phyloP scores from a whole-genome alignment of 2,888 invertebrate genomes.

The Brachyopa scutellaris region DNA sequence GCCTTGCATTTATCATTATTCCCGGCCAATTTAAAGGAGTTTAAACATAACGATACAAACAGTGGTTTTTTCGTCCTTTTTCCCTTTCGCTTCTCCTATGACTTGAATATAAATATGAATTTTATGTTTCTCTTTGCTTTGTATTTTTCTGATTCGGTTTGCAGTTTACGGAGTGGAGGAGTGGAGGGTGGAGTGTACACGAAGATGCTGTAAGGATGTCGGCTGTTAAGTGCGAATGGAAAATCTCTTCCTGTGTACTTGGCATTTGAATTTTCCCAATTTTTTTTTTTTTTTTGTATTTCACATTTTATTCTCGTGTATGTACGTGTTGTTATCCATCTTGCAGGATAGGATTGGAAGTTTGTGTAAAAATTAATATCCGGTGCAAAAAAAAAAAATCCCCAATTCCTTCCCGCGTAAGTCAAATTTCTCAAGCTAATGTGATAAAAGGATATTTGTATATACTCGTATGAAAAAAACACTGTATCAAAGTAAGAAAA shows the following conservation, averaged over 20 bases:
- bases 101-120: slow-evolving; percentile 59
- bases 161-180: slow-evolving; percentile 33
- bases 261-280: slow-evolving; percentile 29
- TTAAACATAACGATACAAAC: slow-evolving; percentile 57
- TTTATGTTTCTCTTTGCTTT: slow-evolving; percentile 11
- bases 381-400: slow-evolving; percentile 45
- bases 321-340: slow-evolving; percentile 40
- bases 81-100: slow-evolving; percentile 12
- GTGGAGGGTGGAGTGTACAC: slow-evolving; percentile 7
- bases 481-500: neutral
- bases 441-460: slow-evolving; percentile 35
- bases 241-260: slow-evolving; percentile 59
- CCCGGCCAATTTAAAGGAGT: slow-evolving; percentile 64
- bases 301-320: neutral
- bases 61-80: neutral
- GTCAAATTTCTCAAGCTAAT: slow-evolving; percentile 54
- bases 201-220: slow-evolving; percentile 21
- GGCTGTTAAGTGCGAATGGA: slow-evolving; percentile 24
- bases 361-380: slow-evolving; percentile 71
- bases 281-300: slow-evolving; percentile 2
- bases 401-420: slow-evolving; percentile 51
- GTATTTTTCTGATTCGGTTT: slow-evolving; percentile 20
- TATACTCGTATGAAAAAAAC: neutral
- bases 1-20: slow-evolving; percentile 71
- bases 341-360: slow-evolving; percentile 56